Percentiles rank a stretch among this genome's conserved stretches.
These are phyloP conservation scores for Pardosa pseudoannulata DNA, from an alignment of 2,888 invertebrate species.

Conservation along the genomic window DNA sequence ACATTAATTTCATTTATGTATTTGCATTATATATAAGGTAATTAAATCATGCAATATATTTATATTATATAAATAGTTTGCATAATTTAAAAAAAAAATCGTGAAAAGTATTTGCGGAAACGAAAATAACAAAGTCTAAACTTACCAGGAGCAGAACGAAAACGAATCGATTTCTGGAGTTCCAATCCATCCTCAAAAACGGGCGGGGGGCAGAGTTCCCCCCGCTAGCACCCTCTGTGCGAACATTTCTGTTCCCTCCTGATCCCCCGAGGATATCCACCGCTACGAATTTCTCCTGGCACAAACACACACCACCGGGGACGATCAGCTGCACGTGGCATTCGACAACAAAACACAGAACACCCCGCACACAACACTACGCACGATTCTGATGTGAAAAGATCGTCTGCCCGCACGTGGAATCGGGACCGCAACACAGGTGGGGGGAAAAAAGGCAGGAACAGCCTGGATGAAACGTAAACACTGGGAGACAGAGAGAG, in stretches of 20 bases:
- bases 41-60: no score
- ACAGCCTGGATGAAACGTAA: no score
- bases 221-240: constrained; percentile 25
- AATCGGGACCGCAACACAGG: not conserved
- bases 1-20: no score
- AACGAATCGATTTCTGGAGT: not conserved
- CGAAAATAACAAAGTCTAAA: not conserved
- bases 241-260: constrained; percentile 24
- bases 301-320: no score
- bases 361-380: constrained; percentile 6
- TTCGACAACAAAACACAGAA: no score
- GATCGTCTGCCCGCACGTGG: not conserved
- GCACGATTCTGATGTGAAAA: not conserved
- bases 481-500: not conserved
- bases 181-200: constrained; percentile 33
- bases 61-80: no score
- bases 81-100: no score
- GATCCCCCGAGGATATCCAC: constrained; percentile 40
- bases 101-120: no score
- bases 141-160: constrained; percentile 46
- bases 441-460: no score
- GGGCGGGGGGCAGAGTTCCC: constrained; percentile 32
- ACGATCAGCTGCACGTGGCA: no score
- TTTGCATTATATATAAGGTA: no score
- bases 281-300: not conserved